phyloP scores from a whole-genome alignment of 2,888 invertebrate genomes.

The Bruchidius siliquastri region DNA sequence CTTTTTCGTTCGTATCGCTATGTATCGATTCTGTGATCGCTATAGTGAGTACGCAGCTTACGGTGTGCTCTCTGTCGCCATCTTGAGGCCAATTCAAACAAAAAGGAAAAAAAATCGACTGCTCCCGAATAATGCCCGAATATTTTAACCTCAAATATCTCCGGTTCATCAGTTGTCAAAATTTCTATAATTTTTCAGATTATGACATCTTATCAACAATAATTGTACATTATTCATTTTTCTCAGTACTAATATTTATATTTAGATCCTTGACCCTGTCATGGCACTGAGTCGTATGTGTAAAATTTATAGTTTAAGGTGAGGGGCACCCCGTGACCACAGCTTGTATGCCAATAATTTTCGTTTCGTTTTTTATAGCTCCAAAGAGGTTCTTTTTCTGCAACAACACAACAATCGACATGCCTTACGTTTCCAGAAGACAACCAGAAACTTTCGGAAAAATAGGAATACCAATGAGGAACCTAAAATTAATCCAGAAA shows the following conservation, averaged over 20 bases:
- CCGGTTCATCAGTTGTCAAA: not conserved
- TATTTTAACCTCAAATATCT: not conserved
- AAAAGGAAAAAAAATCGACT: too few species aligned
- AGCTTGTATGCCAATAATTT: not conserved
- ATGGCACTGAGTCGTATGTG: slow-evolving; percentile 40
- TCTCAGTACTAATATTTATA: not conserved
- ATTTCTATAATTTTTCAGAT: not conserved
- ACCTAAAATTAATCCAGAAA: slow-evolving; percentile 31
- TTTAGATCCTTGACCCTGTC: not conserved
- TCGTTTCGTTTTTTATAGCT: not conserved
- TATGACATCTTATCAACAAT: not conserved
- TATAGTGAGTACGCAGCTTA: too few species aligned
- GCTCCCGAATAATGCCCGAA: too few species aligned
- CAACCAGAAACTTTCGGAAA: slow-evolving; percentile 27
- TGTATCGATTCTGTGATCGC: too few species aligned
- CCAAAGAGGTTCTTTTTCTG: slow-evolving; percentile 9
- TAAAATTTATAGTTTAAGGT: slow-evolving; percentile 33
- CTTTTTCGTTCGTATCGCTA: too few species aligned
- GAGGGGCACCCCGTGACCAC: slow-evolving; percentile 9
- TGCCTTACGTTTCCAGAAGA: slow-evolving; percentile 13
- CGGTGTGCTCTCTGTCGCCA: too few species aligned
- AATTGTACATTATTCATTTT: not conserved
- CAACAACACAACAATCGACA: slow-evolving; percentile 19
- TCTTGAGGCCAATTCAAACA: too few species aligned
- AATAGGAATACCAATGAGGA: slow-evolving; percentile 25